These are phyloP conservation scores for Hystrix brachyura DNA, from an alignment of 2,113 vertebrate species.

Conservation along the genomic window DNA sequence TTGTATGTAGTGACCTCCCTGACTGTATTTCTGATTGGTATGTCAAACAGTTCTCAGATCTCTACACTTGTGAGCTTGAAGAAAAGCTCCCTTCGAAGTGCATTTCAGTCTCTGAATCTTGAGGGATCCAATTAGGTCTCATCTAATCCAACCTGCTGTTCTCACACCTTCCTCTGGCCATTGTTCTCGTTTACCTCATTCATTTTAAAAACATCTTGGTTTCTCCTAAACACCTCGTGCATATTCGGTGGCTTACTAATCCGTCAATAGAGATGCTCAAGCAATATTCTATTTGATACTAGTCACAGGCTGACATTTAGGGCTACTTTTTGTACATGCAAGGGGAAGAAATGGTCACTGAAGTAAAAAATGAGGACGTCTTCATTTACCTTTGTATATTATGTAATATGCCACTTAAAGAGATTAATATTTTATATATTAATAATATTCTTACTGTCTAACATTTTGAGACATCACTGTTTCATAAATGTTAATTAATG, in stretches of 20 bases:
- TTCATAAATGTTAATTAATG: not conserved
- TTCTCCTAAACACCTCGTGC: not conserved
- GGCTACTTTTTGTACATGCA: not conserved
- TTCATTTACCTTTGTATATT: not conserved
- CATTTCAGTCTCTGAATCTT: constrained; percentile 22
- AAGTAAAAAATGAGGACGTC: not conserved
- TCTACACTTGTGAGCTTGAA: not conserved
- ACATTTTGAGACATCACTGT: not conserved
- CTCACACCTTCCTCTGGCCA: not conserved
- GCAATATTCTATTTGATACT: not conserved
- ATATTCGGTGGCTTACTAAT: not conserved
- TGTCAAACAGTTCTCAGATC: not conserved
- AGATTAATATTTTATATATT: not conserved
- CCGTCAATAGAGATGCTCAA: not conserved
- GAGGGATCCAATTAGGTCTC: not conserved
- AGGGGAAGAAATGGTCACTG: not conserved
- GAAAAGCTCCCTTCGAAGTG: constrained; percentile 23
- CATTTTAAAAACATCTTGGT: constrained; percentile 37
- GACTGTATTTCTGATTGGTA: not conserved
- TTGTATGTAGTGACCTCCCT: not conserved
- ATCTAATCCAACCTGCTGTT: constrained; percentile 45
- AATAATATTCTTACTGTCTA: not conserved
- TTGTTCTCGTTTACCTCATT: not conserved
- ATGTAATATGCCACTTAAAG: not conserved
- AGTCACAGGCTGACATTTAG: not conserved